Conservation (phyloP, 2,797 vertebrate genomes). For the Neosilurus mollespiculum region DNA sequence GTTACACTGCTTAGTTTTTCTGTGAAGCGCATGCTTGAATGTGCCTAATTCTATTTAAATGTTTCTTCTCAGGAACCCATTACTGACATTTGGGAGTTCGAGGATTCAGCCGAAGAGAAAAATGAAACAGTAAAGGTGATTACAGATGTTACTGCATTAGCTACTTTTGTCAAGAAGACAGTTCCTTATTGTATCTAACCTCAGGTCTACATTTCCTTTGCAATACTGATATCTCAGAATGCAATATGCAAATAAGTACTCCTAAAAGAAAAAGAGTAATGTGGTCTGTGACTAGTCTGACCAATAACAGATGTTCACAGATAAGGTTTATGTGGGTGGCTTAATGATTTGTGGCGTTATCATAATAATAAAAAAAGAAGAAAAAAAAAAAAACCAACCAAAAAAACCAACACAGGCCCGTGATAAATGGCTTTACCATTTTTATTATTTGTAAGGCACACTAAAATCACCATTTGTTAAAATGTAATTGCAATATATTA, state of each 20-base stretch:
- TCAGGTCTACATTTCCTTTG: constrained; percentile 17
- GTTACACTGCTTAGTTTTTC: background rate
- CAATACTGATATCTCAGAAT: constrained; percentile 8
- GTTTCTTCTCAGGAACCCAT: constrained; percentile 52
- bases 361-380: background rate
- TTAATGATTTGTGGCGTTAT: background rate
- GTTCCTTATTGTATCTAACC: constrained; percentile 3
- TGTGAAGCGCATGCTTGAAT: background rate
- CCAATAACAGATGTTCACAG: constrained; percentile 20
- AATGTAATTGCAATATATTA: background rate
- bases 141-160: background rate
- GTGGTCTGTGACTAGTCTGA: constrained; percentile 3
- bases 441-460: background rate
- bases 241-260: constrained; percentile 15
- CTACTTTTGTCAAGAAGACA: constrained; percentile 1
- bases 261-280: background rate
- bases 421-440: background rate
- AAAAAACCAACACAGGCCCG: background rate
- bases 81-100: constrained; percentile 70
- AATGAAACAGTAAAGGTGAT: constrained; percentile 66
- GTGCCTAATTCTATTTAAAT: constrained; percentile 9
- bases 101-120: constrained; percentile 55
- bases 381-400: background rate
- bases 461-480: background rate
- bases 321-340: constrained; percentile 4